A percentile compares a stretch with the other conserved stretches of the same genome.
Conservation (phyloP, 2,797 vertebrate species). For the Cetoscarus ocellatus region DNA sequence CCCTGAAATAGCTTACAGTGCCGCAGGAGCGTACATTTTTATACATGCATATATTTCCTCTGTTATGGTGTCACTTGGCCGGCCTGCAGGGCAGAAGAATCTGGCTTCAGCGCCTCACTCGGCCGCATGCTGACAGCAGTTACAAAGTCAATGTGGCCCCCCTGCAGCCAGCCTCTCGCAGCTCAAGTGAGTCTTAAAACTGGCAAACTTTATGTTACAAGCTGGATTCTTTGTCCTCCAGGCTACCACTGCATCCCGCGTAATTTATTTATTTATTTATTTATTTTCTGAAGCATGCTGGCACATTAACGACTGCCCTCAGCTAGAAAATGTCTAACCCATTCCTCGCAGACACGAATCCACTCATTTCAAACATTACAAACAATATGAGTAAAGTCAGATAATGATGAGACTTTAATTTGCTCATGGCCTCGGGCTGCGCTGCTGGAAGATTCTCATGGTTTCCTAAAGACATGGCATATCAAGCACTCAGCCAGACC, state of each 20-base stretch:
- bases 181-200: conserved; percentile 39
- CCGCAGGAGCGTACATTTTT: conserved; percentile 12
- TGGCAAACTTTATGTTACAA: conserved; percentile 34
- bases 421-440: conserved; percentile 22
- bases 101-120: conserved; percentile 6
- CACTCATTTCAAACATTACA: conserved; percentile 39
- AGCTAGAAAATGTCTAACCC: conserved; percentile 26
- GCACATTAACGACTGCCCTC: conserved; percentile 44
- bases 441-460: conserved; percentile 38
- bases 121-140: conserved; percentile 32
- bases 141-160: conserved; percentile 34
- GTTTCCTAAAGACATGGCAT: conserved; percentile 45
- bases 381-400: conserved; percentile 63
- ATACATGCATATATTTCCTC: conserved; percentile 35
- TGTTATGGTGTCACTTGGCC: conserved; percentile 15
- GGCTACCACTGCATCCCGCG: conserved; percentile 19
- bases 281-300: conserved; percentile 28
- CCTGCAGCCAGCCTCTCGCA: conserved; percentile 17
- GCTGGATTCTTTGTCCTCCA: conserved; percentile 31
- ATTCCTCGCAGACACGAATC: conserved; percentile 35
- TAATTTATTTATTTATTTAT: conserved; percentile 35
- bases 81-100: conserved; percentile 14
- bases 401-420: conserved; percentile 59
- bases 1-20: conserved; percentile 6
- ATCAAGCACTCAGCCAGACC: conserved; percentile 43